A percentile compares a stretch with the other conserved stretches of the same genome.
These are phyloP conservation scores for Clarias macrocephalus DNA, from an alignment of 2,113 vertebrate genomes.

Conservation along the genomic window DNA sequence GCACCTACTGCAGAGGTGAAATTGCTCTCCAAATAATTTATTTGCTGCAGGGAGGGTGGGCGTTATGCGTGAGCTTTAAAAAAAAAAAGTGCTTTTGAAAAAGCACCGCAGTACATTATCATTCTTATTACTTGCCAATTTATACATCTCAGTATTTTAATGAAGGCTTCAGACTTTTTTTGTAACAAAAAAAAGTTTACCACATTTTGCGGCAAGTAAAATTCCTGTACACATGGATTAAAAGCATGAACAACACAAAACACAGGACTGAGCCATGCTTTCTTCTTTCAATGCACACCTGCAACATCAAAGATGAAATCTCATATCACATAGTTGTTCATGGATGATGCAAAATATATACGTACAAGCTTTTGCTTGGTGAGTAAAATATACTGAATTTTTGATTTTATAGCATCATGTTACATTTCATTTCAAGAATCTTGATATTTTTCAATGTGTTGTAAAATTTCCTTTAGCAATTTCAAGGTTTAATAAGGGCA, in stretches of 20 bases:
- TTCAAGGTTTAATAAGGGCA: not conserved
- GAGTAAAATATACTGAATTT: not conserved
- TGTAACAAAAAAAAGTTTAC: not conserved
- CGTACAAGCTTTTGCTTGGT: not conserved
- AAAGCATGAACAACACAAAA: not conserved
- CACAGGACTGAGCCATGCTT: not conserved
- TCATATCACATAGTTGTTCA: not conserved
- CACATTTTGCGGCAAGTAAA: not conserved
- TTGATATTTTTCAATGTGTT: not conserved
- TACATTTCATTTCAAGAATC: not conserved
- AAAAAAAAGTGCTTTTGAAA: not conserved
- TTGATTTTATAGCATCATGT: not conserved
- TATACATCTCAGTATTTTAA: not conserved
- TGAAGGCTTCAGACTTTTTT: not conserved
- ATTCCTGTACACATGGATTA: not conserved
- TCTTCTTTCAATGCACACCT: not conserved
- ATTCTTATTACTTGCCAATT: not conserved
- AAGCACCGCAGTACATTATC: not conserved
- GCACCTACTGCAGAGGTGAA: too few species aligned
- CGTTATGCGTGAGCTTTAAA: too few species aligned
- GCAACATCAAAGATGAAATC: not conserved
- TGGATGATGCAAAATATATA: not conserved
- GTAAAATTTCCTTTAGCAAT: not conserved
- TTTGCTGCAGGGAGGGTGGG: too few species aligned
- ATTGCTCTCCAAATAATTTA: too few species aligned